These are phyloP conservation scores for Eubasilissa splendida DNA, from an alignment of 2,888 invertebrate genomes.

Conservation along the genomic window DNA sequence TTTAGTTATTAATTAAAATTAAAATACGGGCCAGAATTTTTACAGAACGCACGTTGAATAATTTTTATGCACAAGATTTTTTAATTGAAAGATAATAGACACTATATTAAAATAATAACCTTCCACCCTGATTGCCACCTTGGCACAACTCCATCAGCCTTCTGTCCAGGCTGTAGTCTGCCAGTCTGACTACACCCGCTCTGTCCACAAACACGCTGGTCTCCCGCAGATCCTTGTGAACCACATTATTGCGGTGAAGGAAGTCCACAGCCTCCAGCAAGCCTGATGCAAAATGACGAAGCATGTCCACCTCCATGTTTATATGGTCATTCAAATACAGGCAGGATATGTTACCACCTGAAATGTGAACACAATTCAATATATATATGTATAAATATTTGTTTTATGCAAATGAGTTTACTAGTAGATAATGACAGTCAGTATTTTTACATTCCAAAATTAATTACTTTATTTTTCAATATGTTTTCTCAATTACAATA, in stretches of 20 bases:
- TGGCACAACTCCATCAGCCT: slow-evolving; percentile 75
- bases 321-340: slow-evolving; percentile 71
- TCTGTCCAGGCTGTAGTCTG: slow-evolving; percentile 81
- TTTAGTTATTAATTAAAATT: too few species aligned
- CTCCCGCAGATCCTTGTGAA: slow-evolving; percentile 86
- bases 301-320: slow-evolving; percentile 70
- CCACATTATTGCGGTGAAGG: slow-evolving; percentile 86
- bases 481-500: too few species aligned
- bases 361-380: slow-evolving; percentile 5
- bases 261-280: slow-evolving; percentile 83
- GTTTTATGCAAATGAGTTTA: too few species aligned
- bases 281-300: slow-evolving; percentile 80
- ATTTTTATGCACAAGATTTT: too few species aligned
- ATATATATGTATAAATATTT: too few species aligned
- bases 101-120: slow-evolving; percentile 61
- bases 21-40: too few species aligned
- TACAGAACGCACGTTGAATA: background rate
- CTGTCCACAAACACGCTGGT: slow-evolving; percentile 83
- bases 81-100: too few species aligned
- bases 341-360: slow-evolving; percentile 65
- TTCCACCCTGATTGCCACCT: slow-evolving; percentile 66
- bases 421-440: too few species aligned
- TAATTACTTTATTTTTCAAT: too few species aligned
- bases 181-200: slow-evolving; percentile 74
- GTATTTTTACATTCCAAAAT: background rate